phyloP scores from a whole-genome alignment of 2,113 vertebrate species.

The Cygnus buccinator region DNA sequence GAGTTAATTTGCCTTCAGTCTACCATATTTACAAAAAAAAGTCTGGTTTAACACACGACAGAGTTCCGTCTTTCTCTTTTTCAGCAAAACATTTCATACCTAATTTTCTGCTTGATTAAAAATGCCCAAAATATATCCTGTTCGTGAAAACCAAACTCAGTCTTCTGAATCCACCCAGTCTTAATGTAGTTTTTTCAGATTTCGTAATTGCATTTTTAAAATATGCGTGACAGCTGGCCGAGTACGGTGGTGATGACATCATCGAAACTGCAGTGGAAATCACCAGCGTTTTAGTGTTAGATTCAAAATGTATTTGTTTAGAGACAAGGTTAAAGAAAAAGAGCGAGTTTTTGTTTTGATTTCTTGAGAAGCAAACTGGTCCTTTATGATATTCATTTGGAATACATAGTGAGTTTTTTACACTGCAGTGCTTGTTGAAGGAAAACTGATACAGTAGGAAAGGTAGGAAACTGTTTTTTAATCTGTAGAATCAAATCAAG shows the following conservation, averaged over 20 bases:
- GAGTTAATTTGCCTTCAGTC: slow-evolving; percentile 20
- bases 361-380: neutral
- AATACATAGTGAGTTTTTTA: neutral
- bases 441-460: neutral
- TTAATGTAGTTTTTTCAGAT: neutral
- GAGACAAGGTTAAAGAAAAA: neutral
- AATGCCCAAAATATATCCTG: neutral
- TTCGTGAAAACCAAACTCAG: neutral
- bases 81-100: neutral
- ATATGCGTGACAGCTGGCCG: neutral
- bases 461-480: neutral
- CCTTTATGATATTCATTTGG: neutral
- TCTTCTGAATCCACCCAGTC: neutral
- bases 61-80: slow-evolving; percentile 26
- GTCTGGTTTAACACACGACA: slow-evolving; percentile 19
- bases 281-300: neutral
- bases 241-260: neutral
- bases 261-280: neutral
- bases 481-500: neutral
- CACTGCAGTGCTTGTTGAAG: neutral
- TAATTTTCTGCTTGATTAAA: neutral
- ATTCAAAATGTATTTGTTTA: neutral
- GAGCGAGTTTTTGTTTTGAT: neutral
- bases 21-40: slow-evolving; percentile 9
- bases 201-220: slow-evolving; percentile 2